A percentile compares a stretch with the other conserved stretches of the same genome.
phyloP scores from a whole-genome alignment of 2,797 vertebrate genomes.

The Astyanax mexicanus region DNA sequence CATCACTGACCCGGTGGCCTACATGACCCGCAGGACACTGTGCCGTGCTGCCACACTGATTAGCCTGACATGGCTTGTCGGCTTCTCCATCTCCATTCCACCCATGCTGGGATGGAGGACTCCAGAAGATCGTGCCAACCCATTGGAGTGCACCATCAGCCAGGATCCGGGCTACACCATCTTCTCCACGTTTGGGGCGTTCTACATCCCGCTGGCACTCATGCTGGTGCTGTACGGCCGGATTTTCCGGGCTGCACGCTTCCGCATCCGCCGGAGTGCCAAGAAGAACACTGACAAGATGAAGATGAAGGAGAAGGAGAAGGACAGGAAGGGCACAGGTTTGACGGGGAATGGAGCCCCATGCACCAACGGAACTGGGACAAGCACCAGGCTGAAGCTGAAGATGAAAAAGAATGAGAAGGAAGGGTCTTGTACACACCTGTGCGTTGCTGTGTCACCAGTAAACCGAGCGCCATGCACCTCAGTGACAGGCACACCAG shows the following conservation, averaged over 20 bases:
- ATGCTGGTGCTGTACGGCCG: conserved; percentile 96
- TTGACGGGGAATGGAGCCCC: neutral
- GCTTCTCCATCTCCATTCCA: conserved; percentile 96
- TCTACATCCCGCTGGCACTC: conserved; percentile 94
- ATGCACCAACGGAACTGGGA: neutral
- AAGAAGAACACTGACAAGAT: conserved; percentile 88
- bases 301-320: conserved; percentile 72
- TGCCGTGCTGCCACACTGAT: conserved; percentile 91
- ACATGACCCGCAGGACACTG: conserved; percentile 96
- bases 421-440: neutral
- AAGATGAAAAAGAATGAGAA: neutral
- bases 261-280: conserved; percentile 93
- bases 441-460: neutral
- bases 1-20: conserved; percentile 97
- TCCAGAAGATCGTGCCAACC: conserved; percentile 91
- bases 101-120: conserved; percentile 98
- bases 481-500: neutral
- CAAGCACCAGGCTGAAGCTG: neutral
- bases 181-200: conserved; percentile 97
- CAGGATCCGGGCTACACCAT: conserved; percentile 97
- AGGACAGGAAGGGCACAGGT: neutral
- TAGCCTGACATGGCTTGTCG: conserved; percentile 94
- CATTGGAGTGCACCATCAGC: conserved; percentile 94
- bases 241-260: conserved; percentile 94
- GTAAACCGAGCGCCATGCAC: neutral